Evolutionary conservation across 2,113 vertebrate genomes (phyloP).

Genomic region (Pangasianodon gigas): DNA sequence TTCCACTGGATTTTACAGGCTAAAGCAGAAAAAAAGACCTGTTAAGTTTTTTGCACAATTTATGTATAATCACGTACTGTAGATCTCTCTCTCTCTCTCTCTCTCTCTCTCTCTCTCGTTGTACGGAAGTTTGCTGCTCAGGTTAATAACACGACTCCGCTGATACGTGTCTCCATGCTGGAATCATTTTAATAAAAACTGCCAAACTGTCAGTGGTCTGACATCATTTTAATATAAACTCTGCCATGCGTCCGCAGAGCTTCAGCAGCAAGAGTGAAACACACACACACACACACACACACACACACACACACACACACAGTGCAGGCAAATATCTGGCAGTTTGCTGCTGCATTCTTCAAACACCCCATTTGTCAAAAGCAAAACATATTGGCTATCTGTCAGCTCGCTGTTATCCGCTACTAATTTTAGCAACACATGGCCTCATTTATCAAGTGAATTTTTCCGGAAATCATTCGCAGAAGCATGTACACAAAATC

Average conservation of each 20-base stretch:
- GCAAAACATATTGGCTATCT: neutral
- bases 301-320: neutral
- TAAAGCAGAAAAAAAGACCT: slow-evolving; percentile 55
- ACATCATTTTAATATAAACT: neutral
- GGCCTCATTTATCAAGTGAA: neutral
- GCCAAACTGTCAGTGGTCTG: slow-evolving; percentile 1
- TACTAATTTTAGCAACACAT: neutral
- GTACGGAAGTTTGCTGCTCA: neutral
- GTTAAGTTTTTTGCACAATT: neutral
- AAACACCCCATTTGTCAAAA: slow-evolving; percentile 13
- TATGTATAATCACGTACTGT: neutral
- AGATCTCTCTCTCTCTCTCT: neutral
- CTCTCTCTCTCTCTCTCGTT: neutral
- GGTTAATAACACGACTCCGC: neutral
- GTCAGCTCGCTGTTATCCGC: neutral
- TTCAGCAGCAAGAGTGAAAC: neutral
- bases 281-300: neutral
- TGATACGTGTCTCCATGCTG: neutral
- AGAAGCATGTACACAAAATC: neutral
- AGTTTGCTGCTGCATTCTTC: neutral
- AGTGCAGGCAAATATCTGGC: neutral
- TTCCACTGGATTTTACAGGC: slow-evolving; percentile 78
- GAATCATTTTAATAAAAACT: slow-evolving; percentile 15
- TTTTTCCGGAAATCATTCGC: neutral
- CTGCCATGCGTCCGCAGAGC: neutral